Evolutionary conservation across 2,888 invertebrate species (phyloP), one percentile per base, ranked within the genome.

Genomic region (Drosophila borborema): DNA sequence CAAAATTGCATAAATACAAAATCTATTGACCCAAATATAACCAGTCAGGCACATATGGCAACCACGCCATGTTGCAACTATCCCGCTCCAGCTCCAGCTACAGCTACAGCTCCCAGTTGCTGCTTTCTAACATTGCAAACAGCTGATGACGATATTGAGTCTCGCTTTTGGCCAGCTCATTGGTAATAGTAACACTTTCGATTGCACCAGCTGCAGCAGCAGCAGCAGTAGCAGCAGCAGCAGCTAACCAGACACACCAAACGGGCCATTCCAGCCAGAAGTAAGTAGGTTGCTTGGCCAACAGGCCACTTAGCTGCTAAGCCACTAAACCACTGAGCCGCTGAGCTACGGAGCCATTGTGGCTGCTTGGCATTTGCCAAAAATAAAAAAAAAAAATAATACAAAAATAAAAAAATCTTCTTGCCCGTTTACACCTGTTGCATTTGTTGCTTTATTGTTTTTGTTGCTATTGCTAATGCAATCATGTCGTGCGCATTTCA

Each of bases 21-120:
- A 87, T 80, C 82, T 87, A 86, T 86, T 86, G 85, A 86, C 85
- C 85, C 63, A 86, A 86, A 86, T 86, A 89, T 89, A 86, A 85
- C 86, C 86, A 82, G 87, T 84, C 72, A 51, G 74, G 72, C 87
- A 75, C 75, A 89, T 80, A 87, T 80, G 89, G 89, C 85, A 86
- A 76, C 60, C 79, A 49, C 66, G 64, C 67, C 68, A 72, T 80
- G 82, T 85, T 74, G 82, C 82, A 80, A 82, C 46, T 20, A 40
- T 72, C 64, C 68, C 45, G 65, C 45, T 46, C 45, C 45, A 46
- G 46, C 64, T 74, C 64, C 74, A 79, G 20, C 28, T 49, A 36
- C 51, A 56, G 74, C 61, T 20, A 20, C 65, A 71, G 43, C 28
- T 72, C 56, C 58, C 76, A 68, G 49, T 48, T 60, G 67, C 43